A percentile compares a stretch with the other conserved stretches of the same genome.
Conservation (phyloP, 64 coral and sea anemone species). For the Actinia equina region DNA sequence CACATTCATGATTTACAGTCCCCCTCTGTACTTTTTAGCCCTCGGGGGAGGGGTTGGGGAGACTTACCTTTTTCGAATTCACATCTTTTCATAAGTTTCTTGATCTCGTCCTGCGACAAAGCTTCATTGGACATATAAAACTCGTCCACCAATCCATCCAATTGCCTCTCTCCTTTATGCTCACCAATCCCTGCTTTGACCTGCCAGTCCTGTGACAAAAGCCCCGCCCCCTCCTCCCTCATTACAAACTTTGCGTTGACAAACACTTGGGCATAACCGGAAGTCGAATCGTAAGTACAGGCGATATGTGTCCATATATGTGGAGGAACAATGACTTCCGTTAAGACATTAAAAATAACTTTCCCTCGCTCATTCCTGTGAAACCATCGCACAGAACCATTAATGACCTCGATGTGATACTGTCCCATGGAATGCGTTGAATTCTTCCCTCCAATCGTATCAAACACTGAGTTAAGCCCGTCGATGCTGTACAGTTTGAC, state of each 20-base stretch:
- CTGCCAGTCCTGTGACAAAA: slow-evolving; percentile 95
- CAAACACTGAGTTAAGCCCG: slow-evolving; percentile 78
- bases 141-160: slow-evolving; percentile 77
- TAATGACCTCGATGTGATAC: slow-evolving; percentile 79
- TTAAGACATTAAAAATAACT: slow-evolving; percentile 80
- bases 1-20: too few relatives aligned
- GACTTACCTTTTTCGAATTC: slow-evolving; percentile 92
- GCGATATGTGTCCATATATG: slow-evolving; percentile 89
- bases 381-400: slow-evolving; percentile 81
- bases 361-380: slow-evolving; percentile 74
- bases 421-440: slow-evolving; percentile 79
- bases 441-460: slow-evolving; percentile 80
- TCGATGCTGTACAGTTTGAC: slow-evolving; percentile 66
- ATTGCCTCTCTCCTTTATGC: slow-evolving; percentile 60
- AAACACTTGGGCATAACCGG: slow-evolving; percentile 70
- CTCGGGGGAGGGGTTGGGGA: too few relatives aligned
- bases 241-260: slow-evolving; percentile 94
- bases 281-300: slow-evolving; percentile 58
- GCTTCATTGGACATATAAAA: slow-evolving; percentile 91
- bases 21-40: too few relatives aligned
- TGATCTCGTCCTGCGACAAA: slow-evolving; percentile 79
- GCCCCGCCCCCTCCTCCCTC: slow-evolving; percentile 75
- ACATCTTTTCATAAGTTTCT: slow-evolving; percentile 89
- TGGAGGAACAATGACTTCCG: slow-evolving; percentile 54
- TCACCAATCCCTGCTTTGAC: slow-evolving; percentile 87